A percentile compares a stretch with the other conserved stretches of the same genome.
phyloP scores from a whole-genome alignment of 2,888 invertebrate species.

The Drosophila rubida region DNA sequence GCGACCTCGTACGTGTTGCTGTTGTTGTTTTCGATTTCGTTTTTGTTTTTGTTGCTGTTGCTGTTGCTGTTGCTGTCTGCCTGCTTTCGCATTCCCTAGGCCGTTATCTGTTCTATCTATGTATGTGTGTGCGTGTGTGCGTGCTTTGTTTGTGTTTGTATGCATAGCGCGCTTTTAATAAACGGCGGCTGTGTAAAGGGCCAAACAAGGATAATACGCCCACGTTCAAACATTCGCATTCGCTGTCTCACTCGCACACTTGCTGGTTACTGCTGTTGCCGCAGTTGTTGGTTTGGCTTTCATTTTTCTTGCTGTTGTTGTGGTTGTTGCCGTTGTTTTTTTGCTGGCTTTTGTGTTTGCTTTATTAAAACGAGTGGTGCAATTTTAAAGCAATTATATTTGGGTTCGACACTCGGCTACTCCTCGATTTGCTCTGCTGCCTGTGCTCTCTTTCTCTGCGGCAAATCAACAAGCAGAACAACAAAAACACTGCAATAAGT shows the following conservation, averaged over 20 bases:
- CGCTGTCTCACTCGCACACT: conserved; percentile 23
- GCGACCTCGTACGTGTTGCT: conserved; percentile 36
- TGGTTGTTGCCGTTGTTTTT: conserved; percentile 9
- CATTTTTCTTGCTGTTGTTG: conserved; percentile 36
- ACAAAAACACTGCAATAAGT: conserved; percentile 48
- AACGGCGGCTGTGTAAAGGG: conserved; percentile 58
- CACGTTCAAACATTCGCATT: conserved; percentile 23
- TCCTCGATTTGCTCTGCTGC: conserved; percentile 17
- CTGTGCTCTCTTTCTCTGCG: conserved; percentile 13
- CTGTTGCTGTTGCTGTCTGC: conserved; percentile 30
- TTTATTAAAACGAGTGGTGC: conserved; percentile 81
- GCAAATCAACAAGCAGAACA: conserved; percentile 17
- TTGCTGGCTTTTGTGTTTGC: conserved; percentile 48
- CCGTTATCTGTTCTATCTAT: conserved; percentile 47
- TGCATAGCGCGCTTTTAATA: conserved; percentile 69
- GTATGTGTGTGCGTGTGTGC: neutral
- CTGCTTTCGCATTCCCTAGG: conserved; percentile 21
- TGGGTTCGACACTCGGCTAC: conserved; percentile 41
- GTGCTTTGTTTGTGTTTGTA: conserved; percentile 53
- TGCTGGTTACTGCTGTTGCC: conserved; percentile 25
- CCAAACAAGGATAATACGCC: conserved; percentile 67
- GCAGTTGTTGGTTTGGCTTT: conserved; percentile 50
- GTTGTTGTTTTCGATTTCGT: conserved; percentile 29
- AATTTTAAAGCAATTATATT: conserved; percentile 80
- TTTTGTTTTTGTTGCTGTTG: conserved; percentile 21